Conservation (phyloP, 2,797 vertebrate species). For the Danio albolineatus region DNA sequence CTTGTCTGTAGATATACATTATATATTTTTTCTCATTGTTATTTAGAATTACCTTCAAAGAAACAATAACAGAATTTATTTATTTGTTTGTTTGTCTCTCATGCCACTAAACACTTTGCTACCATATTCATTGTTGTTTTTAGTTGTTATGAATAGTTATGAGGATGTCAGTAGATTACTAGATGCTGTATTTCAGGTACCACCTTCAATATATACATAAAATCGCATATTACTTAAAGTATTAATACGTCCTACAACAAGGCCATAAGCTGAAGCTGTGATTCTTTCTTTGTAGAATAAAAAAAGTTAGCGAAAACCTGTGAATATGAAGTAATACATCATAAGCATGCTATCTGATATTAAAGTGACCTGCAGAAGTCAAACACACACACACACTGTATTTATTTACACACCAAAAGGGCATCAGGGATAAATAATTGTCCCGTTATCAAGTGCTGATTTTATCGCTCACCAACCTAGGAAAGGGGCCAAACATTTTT, state of each 20-base stretch:
- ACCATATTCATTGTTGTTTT: no score
- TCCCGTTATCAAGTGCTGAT: background rate
- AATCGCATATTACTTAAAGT: background rate
- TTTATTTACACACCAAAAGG: background rate
- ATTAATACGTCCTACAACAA: background rate
- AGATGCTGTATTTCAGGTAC: background rate
- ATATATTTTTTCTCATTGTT: no score
- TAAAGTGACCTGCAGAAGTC: background rate
- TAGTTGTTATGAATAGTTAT: no score
- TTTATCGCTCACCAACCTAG: background rate
- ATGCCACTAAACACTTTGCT: no score
- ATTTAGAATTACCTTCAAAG: no score
- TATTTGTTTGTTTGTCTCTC: no score
- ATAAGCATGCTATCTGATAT: constrained; percentile 17
- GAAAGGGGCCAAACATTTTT: constrained; percentile 1
- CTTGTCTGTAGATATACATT: no score
- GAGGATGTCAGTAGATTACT: background rate
- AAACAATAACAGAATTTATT: no score
- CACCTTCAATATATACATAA: background rate
- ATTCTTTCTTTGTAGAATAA: background rate
- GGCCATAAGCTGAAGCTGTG: background rate
- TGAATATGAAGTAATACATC: background rate
- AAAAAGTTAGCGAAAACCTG: background rate
- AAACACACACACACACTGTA: background rate
- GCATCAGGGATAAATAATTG: background rate